These are phyloP conservation scores for Prunella fulvescens DNA, from an alignment of 2,113 vertebrate genomes.

Conservation along the genomic window DNA sequence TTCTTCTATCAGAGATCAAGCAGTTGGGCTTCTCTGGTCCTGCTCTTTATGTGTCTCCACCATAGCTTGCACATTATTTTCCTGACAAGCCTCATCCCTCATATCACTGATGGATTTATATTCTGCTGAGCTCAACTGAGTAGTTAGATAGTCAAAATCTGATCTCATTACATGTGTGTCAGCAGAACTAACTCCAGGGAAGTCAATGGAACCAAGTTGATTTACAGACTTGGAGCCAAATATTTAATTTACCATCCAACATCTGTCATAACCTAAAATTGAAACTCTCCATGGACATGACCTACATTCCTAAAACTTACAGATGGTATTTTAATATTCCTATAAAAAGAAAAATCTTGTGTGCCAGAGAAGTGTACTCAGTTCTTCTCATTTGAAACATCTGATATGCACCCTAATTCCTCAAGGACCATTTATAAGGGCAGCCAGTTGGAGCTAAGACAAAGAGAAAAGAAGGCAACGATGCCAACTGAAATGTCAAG, in stretches of 20 bases:
- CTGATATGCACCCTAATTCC: constrained; percentile 11
- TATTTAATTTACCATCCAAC: constrained; percentile 35
- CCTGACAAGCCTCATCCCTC: constrained; percentile 1
- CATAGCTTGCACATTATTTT: background rate
- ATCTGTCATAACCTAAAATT: constrained; percentile 48
- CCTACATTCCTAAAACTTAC: constrained; percentile 36
- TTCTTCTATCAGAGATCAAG: background rate
- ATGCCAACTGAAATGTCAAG: constrained; percentile 53
- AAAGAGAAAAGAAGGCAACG: constrained; percentile 20
- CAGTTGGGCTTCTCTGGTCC: background rate
- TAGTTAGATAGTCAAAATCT: constrained; percentile 22
- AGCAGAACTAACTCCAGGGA: constrained; percentile 31
- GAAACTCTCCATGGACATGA: constrained; percentile 28
- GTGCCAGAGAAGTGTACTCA: background rate
- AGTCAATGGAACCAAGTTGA: constrained; percentile 7
- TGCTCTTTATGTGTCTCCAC: background rate
- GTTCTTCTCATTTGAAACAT: background rate
- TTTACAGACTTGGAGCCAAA: constrained; percentile 24
- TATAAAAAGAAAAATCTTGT: constrained; percentile 15
- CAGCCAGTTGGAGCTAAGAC: constrained; percentile 39
- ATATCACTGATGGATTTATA: background rate
- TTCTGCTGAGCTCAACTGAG: constrained; percentile 5
- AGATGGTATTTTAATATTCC: constrained; percentile 53
- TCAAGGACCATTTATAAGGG: constrained; percentile 30
- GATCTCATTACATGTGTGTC: constrained; percentile 37